Conservation (phyloP, 2,113 vertebrate genomes). For the Sander vitreus region DNA sequence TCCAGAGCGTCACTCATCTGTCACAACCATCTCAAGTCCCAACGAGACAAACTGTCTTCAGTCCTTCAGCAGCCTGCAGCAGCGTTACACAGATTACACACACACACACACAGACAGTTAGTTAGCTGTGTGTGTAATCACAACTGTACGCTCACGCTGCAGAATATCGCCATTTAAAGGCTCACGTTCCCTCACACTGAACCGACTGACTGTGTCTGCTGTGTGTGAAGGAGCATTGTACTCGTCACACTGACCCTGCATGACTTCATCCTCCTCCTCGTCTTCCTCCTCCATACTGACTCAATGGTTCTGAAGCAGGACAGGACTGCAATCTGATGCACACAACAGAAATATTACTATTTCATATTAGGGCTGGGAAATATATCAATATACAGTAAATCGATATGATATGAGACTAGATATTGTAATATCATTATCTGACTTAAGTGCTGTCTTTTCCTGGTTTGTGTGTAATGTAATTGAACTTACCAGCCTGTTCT, state of each 20-base stretch:
- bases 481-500: too few relatives aligned
- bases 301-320: conserved; percentile 5
- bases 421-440: too few relatives aligned
- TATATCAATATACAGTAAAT: too few relatives aligned
- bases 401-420: too few relatives aligned
- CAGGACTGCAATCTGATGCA: not conserved
- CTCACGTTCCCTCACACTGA: conserved; percentile 3
- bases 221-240: conserved; percentile 48
- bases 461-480: too few relatives aligned
- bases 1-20: conserved; percentile 8
- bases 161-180: conserved; percentile 32
- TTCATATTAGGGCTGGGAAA: too few relatives aligned
- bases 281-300: not conserved
- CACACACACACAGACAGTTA: not conserved
- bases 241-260: conserved; percentile 13
- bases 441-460: too few relatives aligned
- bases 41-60: not conserved
- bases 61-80: not conserved
- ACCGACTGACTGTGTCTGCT: not conserved
- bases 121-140: not conserved
- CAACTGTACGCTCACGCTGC: not conserved
- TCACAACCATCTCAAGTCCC: not conserved
- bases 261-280: conserved; percentile 55
- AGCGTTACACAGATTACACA: conserved; percentile 12
- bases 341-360: not conserved